Evolutionary conservation across 2,113 vertebrate species (phyloP).

Genomic region (Lathamus discolor): DNA sequence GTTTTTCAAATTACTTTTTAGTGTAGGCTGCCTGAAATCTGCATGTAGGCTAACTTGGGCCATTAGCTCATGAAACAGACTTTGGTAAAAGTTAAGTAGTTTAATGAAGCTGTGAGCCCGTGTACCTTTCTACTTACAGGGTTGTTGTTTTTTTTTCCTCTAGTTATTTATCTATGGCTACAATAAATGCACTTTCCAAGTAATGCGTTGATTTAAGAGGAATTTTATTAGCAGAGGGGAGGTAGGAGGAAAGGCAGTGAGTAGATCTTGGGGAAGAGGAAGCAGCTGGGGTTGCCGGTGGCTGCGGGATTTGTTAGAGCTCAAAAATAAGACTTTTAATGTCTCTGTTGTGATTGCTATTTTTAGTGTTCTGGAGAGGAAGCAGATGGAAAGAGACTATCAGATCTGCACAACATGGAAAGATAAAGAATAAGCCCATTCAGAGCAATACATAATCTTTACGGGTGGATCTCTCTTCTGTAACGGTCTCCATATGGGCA

Average conservation of each 20-base stretch:
- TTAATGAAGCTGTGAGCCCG: not conserved
- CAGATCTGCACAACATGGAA: not conserved
- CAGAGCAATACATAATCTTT: not conserved
- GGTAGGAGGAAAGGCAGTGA: slow-evolving; percentile 22
- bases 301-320: not conserved
- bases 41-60: not conserved
- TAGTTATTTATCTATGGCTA: not conserved
- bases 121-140: not conserved
- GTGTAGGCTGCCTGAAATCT: not conserved
- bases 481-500: not conserved
- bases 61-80: not conserved
- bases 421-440: not conserved
- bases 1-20: not conserved
- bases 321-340: slow-evolving; percentile 2
- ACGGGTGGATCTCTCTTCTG: not conserved
- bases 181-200: not conserved
- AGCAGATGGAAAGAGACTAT: not conserved
- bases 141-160: accelerated
- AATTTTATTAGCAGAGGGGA: not conserved
- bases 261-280: not conserved
- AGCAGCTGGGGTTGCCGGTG: slow-evolving; percentile 3
- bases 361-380: slow-evolving; percentile 31
- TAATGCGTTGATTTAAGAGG: not conserved
- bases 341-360: not conserved
- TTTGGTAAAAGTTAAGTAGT: not conserved